phyloP scores from a whole-genome alignment of 2,797 vertebrate species.

The Anomalospiza imberbis region DNA sequence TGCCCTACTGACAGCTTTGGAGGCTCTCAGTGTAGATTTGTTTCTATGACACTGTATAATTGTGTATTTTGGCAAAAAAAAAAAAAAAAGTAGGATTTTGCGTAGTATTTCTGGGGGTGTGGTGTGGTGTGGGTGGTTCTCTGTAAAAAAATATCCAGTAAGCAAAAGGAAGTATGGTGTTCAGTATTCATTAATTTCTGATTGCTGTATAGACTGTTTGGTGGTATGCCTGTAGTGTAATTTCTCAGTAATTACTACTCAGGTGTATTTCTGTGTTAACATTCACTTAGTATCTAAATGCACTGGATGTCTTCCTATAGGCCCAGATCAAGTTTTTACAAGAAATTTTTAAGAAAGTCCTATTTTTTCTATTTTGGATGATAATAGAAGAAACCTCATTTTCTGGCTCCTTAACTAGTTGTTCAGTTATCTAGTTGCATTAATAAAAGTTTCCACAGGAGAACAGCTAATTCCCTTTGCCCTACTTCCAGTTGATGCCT shows the following conservation, averaged over 20 bases:
- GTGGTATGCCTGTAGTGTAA: background rate
- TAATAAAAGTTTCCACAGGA: background rate
- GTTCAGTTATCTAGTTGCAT: background rate
- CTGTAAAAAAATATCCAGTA: background rate
- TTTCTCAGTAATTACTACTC: background rate
- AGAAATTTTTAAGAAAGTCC: background rate
- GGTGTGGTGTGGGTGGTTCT: background rate
- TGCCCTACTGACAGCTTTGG: background rate
- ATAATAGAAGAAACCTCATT: background rate
- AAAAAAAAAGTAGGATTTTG: background rate
- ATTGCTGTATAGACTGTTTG: background rate
- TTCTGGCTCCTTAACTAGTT: background rate
- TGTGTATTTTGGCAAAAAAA: background rate
- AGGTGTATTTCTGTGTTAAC: background rate
- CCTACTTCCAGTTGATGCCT: background rate
- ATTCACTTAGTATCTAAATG: background rate
- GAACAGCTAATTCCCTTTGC: rapidly evolving
- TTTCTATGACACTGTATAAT: background rate
- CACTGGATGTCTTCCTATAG: background rate
- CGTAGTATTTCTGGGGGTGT: background rate
- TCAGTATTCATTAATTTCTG: background rate
- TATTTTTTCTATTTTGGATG: background rate
- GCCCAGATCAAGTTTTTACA: background rate
- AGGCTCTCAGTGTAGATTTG: background rate
- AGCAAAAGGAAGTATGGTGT: background rate